phyloP scores from a whole-genome alignment of 2,888 invertebrate genomes.

The Hydroisotoma schaefferi region DNA sequence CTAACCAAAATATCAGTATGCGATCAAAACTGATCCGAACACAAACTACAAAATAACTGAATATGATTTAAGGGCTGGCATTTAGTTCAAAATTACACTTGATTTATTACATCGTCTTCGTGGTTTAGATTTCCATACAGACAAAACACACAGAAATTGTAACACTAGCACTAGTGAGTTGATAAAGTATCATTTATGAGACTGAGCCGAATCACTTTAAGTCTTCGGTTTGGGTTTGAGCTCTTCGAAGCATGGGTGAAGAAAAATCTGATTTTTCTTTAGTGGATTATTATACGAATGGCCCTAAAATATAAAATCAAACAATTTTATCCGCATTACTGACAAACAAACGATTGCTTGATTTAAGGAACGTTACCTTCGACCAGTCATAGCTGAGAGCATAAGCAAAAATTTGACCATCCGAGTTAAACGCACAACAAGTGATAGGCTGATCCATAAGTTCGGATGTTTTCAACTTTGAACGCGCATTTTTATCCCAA shows the following conservation, averaged over 20 bases:
- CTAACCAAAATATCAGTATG: too few species aligned
- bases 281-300: conserved; percentile 89
- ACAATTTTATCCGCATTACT: conserved; percentile 36
- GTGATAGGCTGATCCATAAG: conserved; percentile 90
- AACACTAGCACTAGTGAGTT: too few species aligned
- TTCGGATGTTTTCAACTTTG: conserved; percentile 95
- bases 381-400: conserved; percentile 99
- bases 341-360: not conserved
- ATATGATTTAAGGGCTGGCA: too few species aligned
- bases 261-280: conserved; percentile 92
- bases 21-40: too few species aligned
- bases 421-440: conserved; percentile 88
- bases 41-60: too few species aligned
- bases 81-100: too few species aligned
- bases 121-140: too few species aligned
- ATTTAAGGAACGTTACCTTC: conserved; percentile 61
- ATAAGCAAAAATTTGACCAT: conserved; percentile 97
- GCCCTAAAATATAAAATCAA: conserved; percentile 61
- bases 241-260: conserved; percentile 93
- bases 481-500: conserved; percentile 99
- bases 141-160: too few species aligned
- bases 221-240: conserved; percentile 67
- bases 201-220: too few species aligned
- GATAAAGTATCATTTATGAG: too few species aligned
- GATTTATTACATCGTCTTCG: too few species aligned